Evolutionary conservation across 2,113 vertebrate species (phyloP).

Genomic region (Hipposideros armiger): DNA sequence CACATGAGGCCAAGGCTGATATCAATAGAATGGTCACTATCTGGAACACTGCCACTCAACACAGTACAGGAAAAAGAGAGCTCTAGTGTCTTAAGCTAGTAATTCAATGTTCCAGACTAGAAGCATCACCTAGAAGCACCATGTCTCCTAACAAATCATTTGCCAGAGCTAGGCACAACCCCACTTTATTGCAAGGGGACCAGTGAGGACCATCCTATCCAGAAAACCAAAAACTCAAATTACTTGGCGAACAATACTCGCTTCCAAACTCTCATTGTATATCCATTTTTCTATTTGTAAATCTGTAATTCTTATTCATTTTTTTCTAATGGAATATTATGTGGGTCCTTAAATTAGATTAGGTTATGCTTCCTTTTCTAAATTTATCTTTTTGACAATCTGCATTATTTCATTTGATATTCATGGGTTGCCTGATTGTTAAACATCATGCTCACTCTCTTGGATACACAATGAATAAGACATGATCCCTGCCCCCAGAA

Average conservation of each 20-base stretch:
- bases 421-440: background rate
- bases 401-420: constrained; percentile 19
- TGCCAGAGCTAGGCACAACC: background rate
- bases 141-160: background rate
- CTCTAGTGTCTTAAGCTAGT: background rate
- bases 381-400: background rate
- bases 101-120: background rate
- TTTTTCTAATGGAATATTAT: background rate
- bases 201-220: background rate
- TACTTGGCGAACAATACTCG: background rate
- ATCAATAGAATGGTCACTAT: background rate
- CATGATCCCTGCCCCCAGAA: constrained; percentile 33
- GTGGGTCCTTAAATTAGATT: background rate
- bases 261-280: background rate
- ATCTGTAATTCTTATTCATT: background rate
- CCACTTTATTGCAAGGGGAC: background rate
- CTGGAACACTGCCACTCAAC: background rate
- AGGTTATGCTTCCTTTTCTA: background rate
- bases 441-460: background rate
- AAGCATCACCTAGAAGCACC: background rate
- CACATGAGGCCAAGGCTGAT: background rate
- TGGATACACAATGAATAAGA: constrained; percentile 54
- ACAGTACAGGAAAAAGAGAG: background rate
- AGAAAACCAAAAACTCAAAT: background rate
- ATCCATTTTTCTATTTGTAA: background rate